These are phyloP conservation scores for Heliconius ethilla DNA, from an alignment of 2,888 invertebrate genomes.

Conservation along the genomic window DNA sequence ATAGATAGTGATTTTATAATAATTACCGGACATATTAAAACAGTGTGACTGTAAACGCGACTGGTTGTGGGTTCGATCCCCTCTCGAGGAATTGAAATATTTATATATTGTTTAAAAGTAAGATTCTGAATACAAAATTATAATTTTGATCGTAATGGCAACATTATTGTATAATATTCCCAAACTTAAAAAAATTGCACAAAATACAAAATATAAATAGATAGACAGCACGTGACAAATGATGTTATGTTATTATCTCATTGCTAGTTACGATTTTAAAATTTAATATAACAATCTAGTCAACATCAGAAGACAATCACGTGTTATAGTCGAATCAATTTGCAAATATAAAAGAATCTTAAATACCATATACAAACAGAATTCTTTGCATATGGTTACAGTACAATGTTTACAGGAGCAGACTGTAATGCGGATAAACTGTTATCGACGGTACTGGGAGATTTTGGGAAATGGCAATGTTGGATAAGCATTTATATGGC, in stretches of 20 bases:
- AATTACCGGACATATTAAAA: no score
- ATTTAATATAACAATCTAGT: background rate
- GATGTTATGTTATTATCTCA: no score
- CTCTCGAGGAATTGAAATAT: no score
- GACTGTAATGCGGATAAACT: constrained; percentile 46
- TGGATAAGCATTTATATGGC: constrained; percentile 79
- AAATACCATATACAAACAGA: no score
- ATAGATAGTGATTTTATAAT: no score
- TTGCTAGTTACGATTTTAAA: no score
- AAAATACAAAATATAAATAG: background rate
- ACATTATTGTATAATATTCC: background rate
- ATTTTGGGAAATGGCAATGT: constrained; percentile 83
- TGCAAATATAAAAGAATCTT: no score
- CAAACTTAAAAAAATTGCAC: background rate
- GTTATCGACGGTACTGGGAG: constrained; percentile 73
- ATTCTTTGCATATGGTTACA: background rate
- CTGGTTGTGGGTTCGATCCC: no score
- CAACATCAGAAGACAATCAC: background rate
- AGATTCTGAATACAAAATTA: background rate
- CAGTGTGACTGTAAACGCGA: no score
- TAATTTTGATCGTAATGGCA: background rate
- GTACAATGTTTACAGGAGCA: background rate
- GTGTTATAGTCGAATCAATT: background rate
- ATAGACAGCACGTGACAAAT: background rate
- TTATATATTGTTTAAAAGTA: no score